phyloP scores from a whole-genome alignment of 2,113 vertebrate species.

The Zosterops borbonicus region DNA sequence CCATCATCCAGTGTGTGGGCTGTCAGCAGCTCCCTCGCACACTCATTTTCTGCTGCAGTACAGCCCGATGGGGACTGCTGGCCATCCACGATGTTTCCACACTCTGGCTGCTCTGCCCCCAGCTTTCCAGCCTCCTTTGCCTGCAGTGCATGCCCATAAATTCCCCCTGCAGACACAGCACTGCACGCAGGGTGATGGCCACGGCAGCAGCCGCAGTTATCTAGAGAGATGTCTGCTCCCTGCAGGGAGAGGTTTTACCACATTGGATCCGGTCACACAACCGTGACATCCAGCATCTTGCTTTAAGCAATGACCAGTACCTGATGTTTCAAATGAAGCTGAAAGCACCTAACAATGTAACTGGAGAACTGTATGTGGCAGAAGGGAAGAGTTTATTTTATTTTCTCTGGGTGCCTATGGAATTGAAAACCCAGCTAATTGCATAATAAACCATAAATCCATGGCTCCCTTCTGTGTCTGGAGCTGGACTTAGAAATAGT shows the following conservation, averaged over 20 bases:
- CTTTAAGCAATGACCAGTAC: background rate
- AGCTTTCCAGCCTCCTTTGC: background rate
- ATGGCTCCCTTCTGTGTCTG: background rate
- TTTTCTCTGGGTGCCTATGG: background rate
- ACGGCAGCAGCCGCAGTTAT: background rate
- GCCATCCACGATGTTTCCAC: background rate
- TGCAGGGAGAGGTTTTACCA: background rate
- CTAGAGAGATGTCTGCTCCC: background rate
- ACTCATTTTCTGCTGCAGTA: background rate
- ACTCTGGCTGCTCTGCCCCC: background rate
- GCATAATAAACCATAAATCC: background rate
- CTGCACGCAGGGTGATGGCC: background rate
- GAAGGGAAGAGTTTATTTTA: background rate
- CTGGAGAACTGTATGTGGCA: background rate
- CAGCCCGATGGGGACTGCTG: background rate
- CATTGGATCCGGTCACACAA: background rate
- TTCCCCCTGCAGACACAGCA: background rate
- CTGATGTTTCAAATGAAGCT: slow-evolving; percentile 8
- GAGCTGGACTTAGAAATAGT: background rate
- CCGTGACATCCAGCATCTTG: background rate
- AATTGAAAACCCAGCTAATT: background rate
- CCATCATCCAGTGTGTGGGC: slow-evolving; percentile 20
- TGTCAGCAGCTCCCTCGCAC: background rate
- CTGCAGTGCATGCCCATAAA: background rate
- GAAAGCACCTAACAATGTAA: background rate